Conservation (phyloP, 37 sponge, comb jelly and placozoan species). For the Ephydatia muelleri region DNA sequence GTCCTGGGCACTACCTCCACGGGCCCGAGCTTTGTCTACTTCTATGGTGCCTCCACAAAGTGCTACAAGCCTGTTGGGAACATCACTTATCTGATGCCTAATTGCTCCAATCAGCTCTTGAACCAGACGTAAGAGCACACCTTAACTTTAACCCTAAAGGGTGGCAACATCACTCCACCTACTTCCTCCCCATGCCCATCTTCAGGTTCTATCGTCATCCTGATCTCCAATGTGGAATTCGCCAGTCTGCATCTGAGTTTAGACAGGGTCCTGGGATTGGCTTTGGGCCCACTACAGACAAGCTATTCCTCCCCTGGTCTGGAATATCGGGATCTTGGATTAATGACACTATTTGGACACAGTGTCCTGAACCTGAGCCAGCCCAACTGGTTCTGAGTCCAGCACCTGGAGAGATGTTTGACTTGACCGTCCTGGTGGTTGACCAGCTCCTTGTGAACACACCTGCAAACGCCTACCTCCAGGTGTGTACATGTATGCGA, state of each 20-base stretch:
- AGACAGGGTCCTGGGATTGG: slow-evolving; percentile 28
- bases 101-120: slow-evolving; percentile 68
- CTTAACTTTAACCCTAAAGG: neutral
- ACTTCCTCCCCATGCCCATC: neutral
- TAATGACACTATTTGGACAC: slow-evolving; percentile 1
- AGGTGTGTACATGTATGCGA: slow-evolving; percentile 9
- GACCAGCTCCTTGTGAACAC: slow-evolving; percentile 67
- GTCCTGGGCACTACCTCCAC: slow-evolving; percentile 45
- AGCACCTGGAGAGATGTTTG: slow-evolving; percentile 83
- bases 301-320: slow-evolving; percentile 70
- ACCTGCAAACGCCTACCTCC: slow-evolving; percentile 35
- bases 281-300: slow-evolving; percentile 58
- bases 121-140: slow-evolving; percentile 42
- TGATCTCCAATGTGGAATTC: slow-evolving; percentile 56
- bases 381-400: slow-evolving; percentile 61
- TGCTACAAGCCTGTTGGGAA: slow-evolving; percentile 71
- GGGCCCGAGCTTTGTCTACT: slow-evolving; percentile 61
- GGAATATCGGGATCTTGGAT: slow-evolving; percentile 51
- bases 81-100: slow-evolving; percentile 70
- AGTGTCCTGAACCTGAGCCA: slow-evolving; percentile 43
- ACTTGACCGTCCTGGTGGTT: slow-evolving; percentile 66
- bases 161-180: neutral
- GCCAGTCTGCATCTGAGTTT: neutral
- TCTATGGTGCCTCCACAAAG: slow-evolving; percentile 75
- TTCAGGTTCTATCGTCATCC: slow-evolving; percentile 58